Evolutionary conservation across 2,888 invertebrate species (phyloP).

Genomic region (Cotesia congregata): DNA sequence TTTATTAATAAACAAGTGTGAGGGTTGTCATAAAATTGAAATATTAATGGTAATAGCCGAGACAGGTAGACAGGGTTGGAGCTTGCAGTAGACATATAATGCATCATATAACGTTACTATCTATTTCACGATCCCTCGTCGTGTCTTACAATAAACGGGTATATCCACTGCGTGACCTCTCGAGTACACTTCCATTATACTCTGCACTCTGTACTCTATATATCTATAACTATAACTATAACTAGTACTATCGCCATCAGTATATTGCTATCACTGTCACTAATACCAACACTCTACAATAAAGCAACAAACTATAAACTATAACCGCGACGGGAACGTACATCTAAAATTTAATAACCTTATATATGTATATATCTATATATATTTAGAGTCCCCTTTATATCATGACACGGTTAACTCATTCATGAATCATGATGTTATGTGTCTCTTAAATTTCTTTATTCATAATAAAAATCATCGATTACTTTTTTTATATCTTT

Average conservation of each 20-base stretch:
- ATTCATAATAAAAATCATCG: not conserved
- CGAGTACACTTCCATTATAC: constrained; percentile 23
- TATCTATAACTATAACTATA: not conserved
- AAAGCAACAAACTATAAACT: not conserved
- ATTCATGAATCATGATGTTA: constrained; percentile 3
- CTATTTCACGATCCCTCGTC: constrained; percentile 19
- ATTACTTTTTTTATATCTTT: not conserved
- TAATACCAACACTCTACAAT: not conserved
- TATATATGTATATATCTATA: not conserved
- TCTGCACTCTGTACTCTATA: not conserved
- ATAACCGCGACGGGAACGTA: not conserved
- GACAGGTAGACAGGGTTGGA: not conserved
- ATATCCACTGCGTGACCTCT: constrained; percentile 18
- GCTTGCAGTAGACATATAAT: constrained; percentile 12
- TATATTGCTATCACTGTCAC: not conserved
- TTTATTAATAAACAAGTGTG: not conserved
- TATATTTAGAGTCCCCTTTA: not conserved
- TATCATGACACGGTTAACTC: constrained; percentile 9
- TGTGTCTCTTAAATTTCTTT: not conserved
- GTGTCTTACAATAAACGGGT: constrained; percentile 20
- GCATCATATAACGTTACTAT: constrained; percentile 27
- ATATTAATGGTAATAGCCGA: constrained; percentile 25
- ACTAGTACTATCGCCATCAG: not conserved
- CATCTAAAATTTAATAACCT: constrained; percentile 5
- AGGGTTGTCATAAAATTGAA: constrained; percentile 16